Base-by-base conservation (phyloP, 2,888 invertebrate species). In the Drosophila fungiperda region DNA sequence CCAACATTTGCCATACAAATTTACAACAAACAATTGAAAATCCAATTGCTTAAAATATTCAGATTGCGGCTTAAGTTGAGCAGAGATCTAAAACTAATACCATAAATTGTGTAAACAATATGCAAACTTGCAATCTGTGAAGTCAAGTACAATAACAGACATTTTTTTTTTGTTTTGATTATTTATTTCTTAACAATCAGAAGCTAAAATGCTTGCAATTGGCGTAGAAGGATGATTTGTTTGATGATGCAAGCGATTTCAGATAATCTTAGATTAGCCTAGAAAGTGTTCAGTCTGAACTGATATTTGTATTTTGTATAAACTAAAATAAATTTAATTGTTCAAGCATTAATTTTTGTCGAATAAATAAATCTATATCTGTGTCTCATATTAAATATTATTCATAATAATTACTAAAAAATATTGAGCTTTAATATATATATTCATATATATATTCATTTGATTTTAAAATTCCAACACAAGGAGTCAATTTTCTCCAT, bases 21-120 rank as follows among this genome's bases (percentile, higher is more conserved):
- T 77, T 78, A 80, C 78, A 83, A 73, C 87, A 69, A 73, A 87
- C 68, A 78, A 78, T 78, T 81, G 68, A 78, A 78, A 78, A 78
- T 78, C 73, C 66, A 78, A 78, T 78, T 69, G 64, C 49, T 55
- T 53, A 82, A 82, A 71, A 58, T 80, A 68, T 68, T 78, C 50
- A 20, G 26, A 66, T 64, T 78, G 60, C 33, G 59, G 58, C 32
- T 71, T 26, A 38, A 52, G 32, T 50, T 55, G 38, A 29, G 33
- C 48, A 36, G 12, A 33, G 7, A n/a, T 67, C 52, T 17, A 26
- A n/a, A 9, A 3, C 6, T 12, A 9, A 48, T 32, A 12, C 15
- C n/a, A 26, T 38, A 5, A 32, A 15, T 36, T 8, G 38, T 54
- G 20, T 20, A 35, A 69, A 49, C 17, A 17, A 33, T 33, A 48